These are phyloP conservation scores for Siniperca scherzeri DNA, from an alignment of 2,797 vertebrate genomes.

Conservation along the genomic window DNA sequence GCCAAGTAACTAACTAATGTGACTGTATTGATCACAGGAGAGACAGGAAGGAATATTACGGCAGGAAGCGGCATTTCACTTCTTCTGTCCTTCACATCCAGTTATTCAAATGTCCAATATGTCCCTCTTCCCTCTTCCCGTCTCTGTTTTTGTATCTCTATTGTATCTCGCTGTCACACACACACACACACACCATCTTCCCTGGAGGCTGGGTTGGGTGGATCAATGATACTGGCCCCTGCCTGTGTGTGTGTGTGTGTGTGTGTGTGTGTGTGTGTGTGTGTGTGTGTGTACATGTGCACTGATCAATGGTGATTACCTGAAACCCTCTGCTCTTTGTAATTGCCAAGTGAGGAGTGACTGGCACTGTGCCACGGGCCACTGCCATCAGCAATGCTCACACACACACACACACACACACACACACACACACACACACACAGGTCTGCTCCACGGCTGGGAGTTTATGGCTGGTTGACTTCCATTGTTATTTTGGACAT, in stretches of 20 bases:
- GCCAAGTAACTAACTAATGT: background rate
- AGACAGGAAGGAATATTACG: background rate
- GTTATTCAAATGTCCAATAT: background rate
- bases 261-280: constrained; percentile 36
- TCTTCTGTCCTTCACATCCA: background rate
- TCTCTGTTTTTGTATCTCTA: constrained; percentile 17
- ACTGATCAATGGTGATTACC: constrained; percentile 80
- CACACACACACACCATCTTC: constrained; percentile 40
- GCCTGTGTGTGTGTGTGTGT: constrained; percentile 35
- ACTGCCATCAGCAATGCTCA: constrained; percentile 51
- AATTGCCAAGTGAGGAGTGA: constrained; percentile 83
- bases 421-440: constrained; percentile 29
- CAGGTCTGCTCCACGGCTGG: background rate
- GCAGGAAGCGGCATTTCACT: background rate
- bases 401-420: constrained; percentile 19
- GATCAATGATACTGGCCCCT: constrained; percentile 52
- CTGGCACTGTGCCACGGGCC: constrained; percentile 64
- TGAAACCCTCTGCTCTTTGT: constrained; percentile 77
- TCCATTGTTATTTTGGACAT: constrained; percentile 37
- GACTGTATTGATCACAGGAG: background rate
- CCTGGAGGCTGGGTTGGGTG: constrained; percentile 43
- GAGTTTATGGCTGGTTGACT: constrained; percentile 34
- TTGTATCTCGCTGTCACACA: constrained; percentile 30
- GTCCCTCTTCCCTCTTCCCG: background rate
- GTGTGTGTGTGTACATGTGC: constrained; percentile 25